Conservation (phyloP, 2,888 invertebrate genomes). For the Amiota communis region DNA sequence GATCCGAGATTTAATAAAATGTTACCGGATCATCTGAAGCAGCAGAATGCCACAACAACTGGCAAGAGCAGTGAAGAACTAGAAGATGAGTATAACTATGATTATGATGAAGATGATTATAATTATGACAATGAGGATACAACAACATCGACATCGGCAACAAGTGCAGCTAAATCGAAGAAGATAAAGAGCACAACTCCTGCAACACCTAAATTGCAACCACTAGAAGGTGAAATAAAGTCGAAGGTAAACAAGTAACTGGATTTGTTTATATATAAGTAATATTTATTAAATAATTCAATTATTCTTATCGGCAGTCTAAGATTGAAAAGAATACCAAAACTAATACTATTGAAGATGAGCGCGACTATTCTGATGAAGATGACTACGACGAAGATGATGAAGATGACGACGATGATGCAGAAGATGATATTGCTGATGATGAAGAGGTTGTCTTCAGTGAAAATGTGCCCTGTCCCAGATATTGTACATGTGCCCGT, state of each 20-base stretch:
- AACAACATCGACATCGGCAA: constrained; percentile 46
- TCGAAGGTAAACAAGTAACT: constrained; percentile 47
- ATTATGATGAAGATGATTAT: constrained; percentile 63
- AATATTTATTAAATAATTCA: constrained; percentile 29
- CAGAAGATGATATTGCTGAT: constrained; percentile 63
- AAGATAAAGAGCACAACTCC: constrained; percentile 49
- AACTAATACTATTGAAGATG: constrained; percentile 57
- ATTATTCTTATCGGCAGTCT: constrained; percentile 36
- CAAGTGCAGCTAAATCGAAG: constrained; percentile 46
- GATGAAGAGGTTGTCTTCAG: constrained; percentile 69
- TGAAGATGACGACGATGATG: constrained; percentile 62
- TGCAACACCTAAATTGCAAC: constrained; percentile 46
- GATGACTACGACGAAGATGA: constrained; percentile 52
- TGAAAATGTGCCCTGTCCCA: constrained; percentile 76
- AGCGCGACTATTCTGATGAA: constrained; percentile 58
- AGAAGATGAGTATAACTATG: constrained; percentile 62
- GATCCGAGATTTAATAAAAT: constrained; percentile 70
- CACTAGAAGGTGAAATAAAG: constrained; percentile 48
- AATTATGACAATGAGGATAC: constrained; percentile 52
- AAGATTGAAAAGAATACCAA: constrained; percentile 46
- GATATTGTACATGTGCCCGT: constrained; percentile 78
- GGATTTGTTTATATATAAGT: constrained; percentile 39
- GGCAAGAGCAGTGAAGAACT: constrained; percentile 49
- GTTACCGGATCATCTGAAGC: constrained; percentile 58
- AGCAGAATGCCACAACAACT: constrained; percentile 47